Conservation (phyloP, 2,888 invertebrate species). For the Drosophila birchii region DNA sequence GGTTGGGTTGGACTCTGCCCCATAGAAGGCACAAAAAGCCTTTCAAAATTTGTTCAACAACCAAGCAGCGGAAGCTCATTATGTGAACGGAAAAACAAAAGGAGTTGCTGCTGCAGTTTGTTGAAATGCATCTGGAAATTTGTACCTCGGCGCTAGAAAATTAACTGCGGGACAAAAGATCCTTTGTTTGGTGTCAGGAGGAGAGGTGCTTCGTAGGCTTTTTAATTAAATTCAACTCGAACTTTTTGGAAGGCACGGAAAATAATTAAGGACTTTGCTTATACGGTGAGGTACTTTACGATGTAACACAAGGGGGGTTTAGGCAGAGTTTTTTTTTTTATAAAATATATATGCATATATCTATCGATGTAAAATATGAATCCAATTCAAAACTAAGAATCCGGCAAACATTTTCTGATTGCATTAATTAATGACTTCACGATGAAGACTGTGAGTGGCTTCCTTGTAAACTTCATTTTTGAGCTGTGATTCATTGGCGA, state of each 20-base stretch:
- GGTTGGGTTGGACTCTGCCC: conserved; percentile 8
- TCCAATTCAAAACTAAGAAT: neutral
- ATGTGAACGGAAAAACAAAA: conserved; percentile 32
- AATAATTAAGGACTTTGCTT: neutral
- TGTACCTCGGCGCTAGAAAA: conserved; percentile 27
- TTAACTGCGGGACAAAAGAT: conserved; percentile 36
- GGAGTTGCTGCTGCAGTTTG: conserved; percentile 23
- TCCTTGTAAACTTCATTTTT: neutral
- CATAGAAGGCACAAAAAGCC: conserved; percentile 47
- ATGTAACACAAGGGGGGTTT: neutral
- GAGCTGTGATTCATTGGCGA: conserved; percentile 15
- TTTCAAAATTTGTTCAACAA: conserved; percentile 65
- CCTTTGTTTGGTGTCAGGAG: conserved; percentile 36
- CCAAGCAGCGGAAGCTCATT: conserved; percentile 45
- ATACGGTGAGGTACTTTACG: neutral
- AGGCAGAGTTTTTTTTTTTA: neutral
- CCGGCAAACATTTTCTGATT: neutral
- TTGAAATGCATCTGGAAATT: conserved; percentile 39
- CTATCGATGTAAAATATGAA: too few species aligned
- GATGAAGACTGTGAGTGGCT: neutral
- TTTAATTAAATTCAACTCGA: conserved; percentile 24
- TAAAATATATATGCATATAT: too few species aligned
- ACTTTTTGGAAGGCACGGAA: neutral
- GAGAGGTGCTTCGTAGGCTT: conserved; percentile 12
- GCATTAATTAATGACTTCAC: neutral